Evolutionary conservation across 2,797 vertebrate species (phyloP).

Genomic region (Crax fasciolata): DNA sequence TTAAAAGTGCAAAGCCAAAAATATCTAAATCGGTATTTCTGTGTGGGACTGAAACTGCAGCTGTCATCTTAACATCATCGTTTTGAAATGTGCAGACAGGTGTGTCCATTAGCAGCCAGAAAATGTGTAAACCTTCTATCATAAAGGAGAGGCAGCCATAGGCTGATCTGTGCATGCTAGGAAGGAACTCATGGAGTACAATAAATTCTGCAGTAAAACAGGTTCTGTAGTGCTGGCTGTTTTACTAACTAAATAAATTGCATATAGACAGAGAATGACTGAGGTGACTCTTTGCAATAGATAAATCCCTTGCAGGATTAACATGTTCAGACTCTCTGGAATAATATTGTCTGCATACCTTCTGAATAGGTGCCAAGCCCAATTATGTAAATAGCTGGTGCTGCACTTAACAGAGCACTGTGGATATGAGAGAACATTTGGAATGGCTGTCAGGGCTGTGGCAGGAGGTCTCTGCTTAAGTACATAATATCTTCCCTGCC

Average conservation of each 20-base stretch:
- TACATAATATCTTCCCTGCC: background rate
- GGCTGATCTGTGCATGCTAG: background rate
- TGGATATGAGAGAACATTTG: background rate
- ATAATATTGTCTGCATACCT: background rate
- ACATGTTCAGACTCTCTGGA: background rate
- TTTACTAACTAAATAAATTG: background rate
- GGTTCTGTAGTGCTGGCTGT: background rate
- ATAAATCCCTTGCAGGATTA: background rate
- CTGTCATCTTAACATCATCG: background rate
- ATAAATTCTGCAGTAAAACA: background rate
- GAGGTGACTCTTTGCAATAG: background rate
- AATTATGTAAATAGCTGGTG: background rate
- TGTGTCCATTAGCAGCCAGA: constrained; percentile 19
- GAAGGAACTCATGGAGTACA: background rate
- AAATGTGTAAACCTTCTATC: constrained; percentile 8
- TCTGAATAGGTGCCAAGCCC: background rate
- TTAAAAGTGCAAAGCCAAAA: background rate
- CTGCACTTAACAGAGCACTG: background rate
- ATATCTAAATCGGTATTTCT: background rate
- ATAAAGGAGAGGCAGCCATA: background rate
- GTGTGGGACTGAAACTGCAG: background rate
- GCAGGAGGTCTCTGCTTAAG: background rate
- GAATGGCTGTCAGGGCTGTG: background rate
- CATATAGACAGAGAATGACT: background rate
- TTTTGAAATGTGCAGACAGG: constrained; percentile 2